Percentiles rank a stretch among this genome's conserved stretches.
phyloP scores from a whole-genome alignment of 1,140 invertebrate genomes.

The Euglossa dilemma region DNA sequence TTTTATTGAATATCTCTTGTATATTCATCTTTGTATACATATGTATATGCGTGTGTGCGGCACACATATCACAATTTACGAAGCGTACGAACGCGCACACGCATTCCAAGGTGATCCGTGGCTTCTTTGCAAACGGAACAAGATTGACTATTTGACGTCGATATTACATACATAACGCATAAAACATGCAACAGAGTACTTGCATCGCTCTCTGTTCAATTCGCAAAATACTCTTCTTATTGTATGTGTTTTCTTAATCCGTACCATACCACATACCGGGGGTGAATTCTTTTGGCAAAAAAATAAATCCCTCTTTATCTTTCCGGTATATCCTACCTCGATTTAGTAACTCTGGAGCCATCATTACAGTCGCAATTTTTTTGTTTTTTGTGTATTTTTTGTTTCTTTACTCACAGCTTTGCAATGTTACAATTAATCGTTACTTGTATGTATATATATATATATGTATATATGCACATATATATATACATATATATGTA shows the following conservation, averaged over 20 bases:
- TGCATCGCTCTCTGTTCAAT: constrained; percentile 17
- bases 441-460: constrained; percentile 61
- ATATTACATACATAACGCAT: constrained; percentile 42
- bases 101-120: constrained; percentile 40
- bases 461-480: constrained; percentile 65
- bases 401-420: constrained; percentile 37
- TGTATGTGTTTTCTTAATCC: constrained; percentile 5
- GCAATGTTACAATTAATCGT: constrained; percentile 43
- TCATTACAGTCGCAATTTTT: constrained; percentile 11
- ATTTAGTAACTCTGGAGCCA: constrained; percentile 44
- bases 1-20: constrained; percentile 54
- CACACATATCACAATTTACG: constrained; percentile 47
- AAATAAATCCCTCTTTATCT: constrained; percentile 41
- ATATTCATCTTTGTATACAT: constrained; percentile 53
- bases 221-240: constrained; percentile 42
- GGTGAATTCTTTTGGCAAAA: constrained; percentile 34
- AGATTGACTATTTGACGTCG: constrained; percentile 51
- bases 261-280: neutral
- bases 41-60: constrained; percentile 41
- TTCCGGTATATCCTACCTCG: constrained; percentile 12
- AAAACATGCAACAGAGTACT: constrained; percentile 47
- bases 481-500: constrained; percentile 56
- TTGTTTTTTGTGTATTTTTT: neutral
- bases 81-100: constrained; percentile 36
- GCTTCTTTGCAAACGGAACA: constrained; percentile 29